Evolutionary conservation across 2,888 invertebrate genomes (phyloP).

Genomic region (Pyrocoelia pectoralis): DNA sequence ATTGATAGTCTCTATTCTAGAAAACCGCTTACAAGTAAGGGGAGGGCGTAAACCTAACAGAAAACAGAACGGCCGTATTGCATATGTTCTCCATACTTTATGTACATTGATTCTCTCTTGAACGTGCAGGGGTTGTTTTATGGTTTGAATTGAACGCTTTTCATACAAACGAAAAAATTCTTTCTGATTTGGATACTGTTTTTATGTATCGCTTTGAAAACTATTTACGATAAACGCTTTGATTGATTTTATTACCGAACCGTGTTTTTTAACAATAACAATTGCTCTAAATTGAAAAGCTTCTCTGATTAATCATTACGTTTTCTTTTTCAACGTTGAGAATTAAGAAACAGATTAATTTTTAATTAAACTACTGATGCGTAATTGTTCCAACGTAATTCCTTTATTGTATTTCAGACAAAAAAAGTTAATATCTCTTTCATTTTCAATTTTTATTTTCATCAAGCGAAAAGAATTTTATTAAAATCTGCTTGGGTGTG

Average conservation of each 20-base stretch:
- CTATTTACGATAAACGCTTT: slow-evolving; percentile 15
- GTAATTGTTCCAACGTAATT: too few species aligned
- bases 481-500: too few species aligned
- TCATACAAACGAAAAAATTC: slow-evolving; percentile 33
- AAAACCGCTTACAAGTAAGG: slow-evolving; percentile 45
- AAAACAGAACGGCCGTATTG: slow-evolving; percentile 45
- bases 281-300: background rate
- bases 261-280: background rate
- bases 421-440: too few species aligned
- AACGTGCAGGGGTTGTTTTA: slow-evolving; percentile 42
- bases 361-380: too few species aligned
- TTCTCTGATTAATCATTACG: too few species aligned
- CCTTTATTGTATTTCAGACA: too few species aligned
- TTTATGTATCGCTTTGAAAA: slow-evolving; percentile 21
- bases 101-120: slow-evolving; percentile 46
- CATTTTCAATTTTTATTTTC: too few species aligned
- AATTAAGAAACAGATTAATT: too few species aligned
- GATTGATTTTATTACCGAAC: slow-evolving; percentile 3
- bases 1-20: slow-evolving; percentile 48
- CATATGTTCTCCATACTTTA: slow-evolving; percentile 46
- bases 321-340: too few species aligned
- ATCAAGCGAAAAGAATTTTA: too few species aligned
- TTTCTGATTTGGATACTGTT: slow-evolving; percentile 19
- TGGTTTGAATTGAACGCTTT: slow-evolving; percentile 34
- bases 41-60: slow-evolving; percentile 46